Evolutionary conservation across 2,888 invertebrate species (phyloP), one percentile per base, ranked within the genome.

Genomic region (Chalcis sispes): DNA sequence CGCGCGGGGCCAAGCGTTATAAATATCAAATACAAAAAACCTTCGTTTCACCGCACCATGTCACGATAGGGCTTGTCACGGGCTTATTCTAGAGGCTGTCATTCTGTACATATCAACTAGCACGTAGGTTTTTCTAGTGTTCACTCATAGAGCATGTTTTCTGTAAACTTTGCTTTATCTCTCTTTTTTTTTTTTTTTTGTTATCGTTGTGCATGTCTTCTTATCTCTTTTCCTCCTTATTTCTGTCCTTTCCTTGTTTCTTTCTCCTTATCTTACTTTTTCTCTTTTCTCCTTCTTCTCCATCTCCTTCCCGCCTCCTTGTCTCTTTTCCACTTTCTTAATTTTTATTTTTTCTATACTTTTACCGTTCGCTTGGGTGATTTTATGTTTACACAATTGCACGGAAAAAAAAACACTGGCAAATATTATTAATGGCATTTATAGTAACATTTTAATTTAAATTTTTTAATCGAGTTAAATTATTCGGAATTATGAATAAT

Each of bases 41-140:
- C 46, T 50, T 50, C 18, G 42, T 48, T 48, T 48, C 8, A 40
- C 71, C 46, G 40, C 72, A 58, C 54, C 65, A 79, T 83, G 81
- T 84, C 81, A 79, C 81, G 79, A 81, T 80, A 81, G 84, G 84
- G 84, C 84, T 84, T 83, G 81, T 46, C 25, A 81, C 40, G 82
- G 86, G 86, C 84, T 84, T 83, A 27, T 23, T 82, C 82, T 85
- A 85, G 83, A 83, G 83, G 85, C 84, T 85, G 83, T 83, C 84
- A 84, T 82, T 83, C 72, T 85, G 83, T 74, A 74, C 74, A 67
- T 74, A 69, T 82, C 82, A 82, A 85, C 82, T 85, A 82, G 84
- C 87, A 87, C 86, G 86, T 87, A 87, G 86, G 87, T 86, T 81
- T 82, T 81, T 83, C 80, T 73, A 77, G 81, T 84, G 20, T 25